phyloP scores from a whole-genome alignment of 30 jellyfish, hydroid and myxozoan species.

The Hydractinia echinata region DNA sequence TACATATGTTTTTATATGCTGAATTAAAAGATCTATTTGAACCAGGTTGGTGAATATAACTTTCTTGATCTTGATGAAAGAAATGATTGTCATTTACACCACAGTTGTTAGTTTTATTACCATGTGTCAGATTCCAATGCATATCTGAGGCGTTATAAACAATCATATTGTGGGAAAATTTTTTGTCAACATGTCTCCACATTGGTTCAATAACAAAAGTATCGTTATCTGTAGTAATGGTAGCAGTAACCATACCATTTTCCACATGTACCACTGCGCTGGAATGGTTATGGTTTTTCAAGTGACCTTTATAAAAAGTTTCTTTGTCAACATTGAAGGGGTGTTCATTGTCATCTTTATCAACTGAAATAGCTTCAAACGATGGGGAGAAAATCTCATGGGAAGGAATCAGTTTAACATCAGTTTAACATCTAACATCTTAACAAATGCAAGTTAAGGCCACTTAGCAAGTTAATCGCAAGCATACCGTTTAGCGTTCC shows the following conservation, averaged over 20 bases:
- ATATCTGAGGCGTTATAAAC: conserved; percentile 67
- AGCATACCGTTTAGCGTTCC: too few relatives aligned
- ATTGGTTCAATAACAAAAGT: conserved; percentile 60
- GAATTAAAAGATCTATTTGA: too few relatives aligned
- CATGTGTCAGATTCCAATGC: conserved; percentile 39
- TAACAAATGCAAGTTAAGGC: too few relatives aligned
- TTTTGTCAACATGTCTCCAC: conserved; percentile 34
- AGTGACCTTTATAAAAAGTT: conserved; percentile 52
- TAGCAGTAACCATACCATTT: conserved; percentile 70
- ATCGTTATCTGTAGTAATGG: conserved; percentile 41
- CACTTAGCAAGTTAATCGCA: too few relatives aligned
- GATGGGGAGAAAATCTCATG: conserved; percentile 50
- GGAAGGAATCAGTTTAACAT: conserved; percentile 42
- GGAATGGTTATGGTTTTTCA: conserved; percentile 33
- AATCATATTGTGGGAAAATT: too few relatives aligned
- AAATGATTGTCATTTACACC: too few relatives aligned
- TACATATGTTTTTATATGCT: too few relatives aligned
- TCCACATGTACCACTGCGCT: conserved; percentile 71
- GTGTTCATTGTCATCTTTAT: conserved; percentile 35
- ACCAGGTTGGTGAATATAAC: too few relatives aligned
- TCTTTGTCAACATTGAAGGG: conserved; percentile 42
- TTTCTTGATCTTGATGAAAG: too few relatives aligned
- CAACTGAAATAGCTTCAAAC: conserved; percentile 51
- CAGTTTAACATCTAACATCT: too few relatives aligned
- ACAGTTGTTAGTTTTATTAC: too few relatives aligned